Base-by-base conservation (phyloP, 1,140 invertebrate genomes). In the Drosophila sp. region DNA sequence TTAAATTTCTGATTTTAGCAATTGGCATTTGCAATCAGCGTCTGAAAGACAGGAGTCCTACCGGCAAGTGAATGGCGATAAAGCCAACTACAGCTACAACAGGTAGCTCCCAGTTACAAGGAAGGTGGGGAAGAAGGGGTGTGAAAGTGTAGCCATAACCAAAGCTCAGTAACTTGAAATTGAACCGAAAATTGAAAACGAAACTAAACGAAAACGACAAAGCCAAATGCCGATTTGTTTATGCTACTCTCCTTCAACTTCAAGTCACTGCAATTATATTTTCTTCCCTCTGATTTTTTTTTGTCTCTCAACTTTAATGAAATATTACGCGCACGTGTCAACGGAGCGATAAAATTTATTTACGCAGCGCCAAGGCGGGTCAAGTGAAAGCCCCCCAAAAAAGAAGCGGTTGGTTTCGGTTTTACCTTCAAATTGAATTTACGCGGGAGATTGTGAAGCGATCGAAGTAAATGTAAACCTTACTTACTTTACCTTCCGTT, bases 251-350 rank as follows among this genome's bases (percentile, higher is more conserved):
- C 44, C 44, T 50, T 50, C 23, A 50, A 50, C 44, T 76, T 76
- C 40, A 76, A 76, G 60, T 65, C 40, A 75, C 57, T 72, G 65
- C 65, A 74, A 79, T 70, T 74, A 69, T 64, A 66, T 67, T 67
- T 70, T 61, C 17, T 60, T 60, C 8, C 25, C 44, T 47, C 23
- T 47, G 40, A 57, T 44, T 60, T 66, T 64, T 38, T 38, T 38
- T 11, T 7, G 7, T 58, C 41, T 61, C 74, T 72, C 50, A 35
- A 83, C 60, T 71, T 89, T 80, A 84, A 84, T 89, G 77, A 89
- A 89, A 89, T 89, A 89, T 89, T 84, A 89, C 80, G 77, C 77
- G 81, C 90, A 91, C 81, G 80, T 91, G 90, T 91, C 90, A 91
- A 84, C 90, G 66, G 56, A 60, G 84, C 70, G 79, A 90, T 82